Percentiles rank a stretch among this genome's conserved stretches.
Evolutionary conservation across 2,113 vertebrate genomes (phyloP).

Genomic region (Tympanuchus pallidicinctus): DNA sequence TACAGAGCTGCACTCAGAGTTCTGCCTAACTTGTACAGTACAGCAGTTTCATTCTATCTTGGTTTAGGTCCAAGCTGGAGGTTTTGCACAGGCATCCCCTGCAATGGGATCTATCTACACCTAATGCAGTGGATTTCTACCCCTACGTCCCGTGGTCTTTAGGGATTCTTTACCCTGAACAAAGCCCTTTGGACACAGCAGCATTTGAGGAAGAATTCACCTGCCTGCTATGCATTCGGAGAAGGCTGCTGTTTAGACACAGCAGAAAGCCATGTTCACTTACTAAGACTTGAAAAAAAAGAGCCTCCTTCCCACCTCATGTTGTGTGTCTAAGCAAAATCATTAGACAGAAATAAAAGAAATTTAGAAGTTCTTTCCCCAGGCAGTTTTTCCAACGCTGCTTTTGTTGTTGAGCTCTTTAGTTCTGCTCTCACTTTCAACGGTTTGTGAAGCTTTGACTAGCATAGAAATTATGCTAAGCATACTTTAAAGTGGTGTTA

Average conservation of each 20-base stretch:
- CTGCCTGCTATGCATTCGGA: neutral
- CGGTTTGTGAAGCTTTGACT: conserved; percentile 22
- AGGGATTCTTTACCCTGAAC: neutral
- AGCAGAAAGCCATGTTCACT: neutral
- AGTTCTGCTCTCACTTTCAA: conserved; percentile 38
- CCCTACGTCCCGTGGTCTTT: neutral
- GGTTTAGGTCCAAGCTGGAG: neutral
- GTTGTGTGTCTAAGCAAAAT: neutral
- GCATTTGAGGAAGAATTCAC: neutral
- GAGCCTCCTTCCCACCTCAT: neutral
- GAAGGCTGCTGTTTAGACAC: neutral
- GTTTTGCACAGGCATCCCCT: neutral
- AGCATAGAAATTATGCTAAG: conserved; percentile 33
- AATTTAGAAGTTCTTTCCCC: conserved; percentile 23
- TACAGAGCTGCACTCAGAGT: neutral
- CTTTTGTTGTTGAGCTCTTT: conserved; percentile 30
- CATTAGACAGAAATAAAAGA: neutral
- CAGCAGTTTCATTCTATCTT: neutral
- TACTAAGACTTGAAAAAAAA: neutral
- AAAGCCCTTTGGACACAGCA: neutral
- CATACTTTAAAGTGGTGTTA: neutral
- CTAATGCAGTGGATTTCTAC: neutral
- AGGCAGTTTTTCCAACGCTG: neutral
- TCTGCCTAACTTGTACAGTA: fast-evolving
- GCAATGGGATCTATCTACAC: neutral